A percentile compares a stretch with the other conserved stretches of the same genome.
Conservation (phyloP, 2,888 invertebrate genomes). For the Synanthedon vespiformis region DNA sequence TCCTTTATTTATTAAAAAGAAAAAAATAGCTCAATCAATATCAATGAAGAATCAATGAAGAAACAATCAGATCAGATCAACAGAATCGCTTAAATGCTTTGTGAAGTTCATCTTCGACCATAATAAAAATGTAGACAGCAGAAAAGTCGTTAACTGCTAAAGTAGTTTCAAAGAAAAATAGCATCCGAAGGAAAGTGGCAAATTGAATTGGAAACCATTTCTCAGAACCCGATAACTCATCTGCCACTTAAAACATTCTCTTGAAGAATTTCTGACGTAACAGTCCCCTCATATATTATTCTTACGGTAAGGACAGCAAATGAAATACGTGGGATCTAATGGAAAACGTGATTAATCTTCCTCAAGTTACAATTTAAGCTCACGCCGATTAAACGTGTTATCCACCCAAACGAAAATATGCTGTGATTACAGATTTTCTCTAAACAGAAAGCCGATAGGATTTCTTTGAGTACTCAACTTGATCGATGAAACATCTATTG, state of each 20-base stretch:
- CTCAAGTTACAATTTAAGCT: slow-evolving; percentile 10
- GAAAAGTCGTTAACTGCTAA: neutral
- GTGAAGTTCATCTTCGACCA: too few relatives aligned
- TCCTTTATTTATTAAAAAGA: too few relatives aligned
- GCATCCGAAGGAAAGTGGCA: neutral
- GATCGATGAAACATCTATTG: too few relatives aligned
- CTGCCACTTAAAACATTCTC: neutral
- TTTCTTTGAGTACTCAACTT: too few relatives aligned
- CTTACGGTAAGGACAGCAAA: slow-evolving; percentile 8
- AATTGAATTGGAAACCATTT: neutral
- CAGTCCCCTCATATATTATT: neutral
- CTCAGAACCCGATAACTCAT: neutral
- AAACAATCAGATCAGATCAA: too few relatives aligned
- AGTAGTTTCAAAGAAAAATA: neutral
- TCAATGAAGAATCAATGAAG: too few relatives aligned
- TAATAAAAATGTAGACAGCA: neutral
- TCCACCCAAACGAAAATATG: neutral
- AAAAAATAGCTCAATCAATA: too few relatives aligned
- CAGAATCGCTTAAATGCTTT: too few relatives aligned
- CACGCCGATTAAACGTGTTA: neutral
- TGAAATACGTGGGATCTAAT: slow-evolving; percentile 9
- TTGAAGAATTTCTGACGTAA: neutral
- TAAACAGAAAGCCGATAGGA: too few relatives aligned
- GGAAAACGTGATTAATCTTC: slow-evolving; percentile 18
- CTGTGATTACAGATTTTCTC: neutral